phyloP scores from a whole-genome alignment of 2,888 invertebrate genomes.

The Drosophila recens region DNA sequence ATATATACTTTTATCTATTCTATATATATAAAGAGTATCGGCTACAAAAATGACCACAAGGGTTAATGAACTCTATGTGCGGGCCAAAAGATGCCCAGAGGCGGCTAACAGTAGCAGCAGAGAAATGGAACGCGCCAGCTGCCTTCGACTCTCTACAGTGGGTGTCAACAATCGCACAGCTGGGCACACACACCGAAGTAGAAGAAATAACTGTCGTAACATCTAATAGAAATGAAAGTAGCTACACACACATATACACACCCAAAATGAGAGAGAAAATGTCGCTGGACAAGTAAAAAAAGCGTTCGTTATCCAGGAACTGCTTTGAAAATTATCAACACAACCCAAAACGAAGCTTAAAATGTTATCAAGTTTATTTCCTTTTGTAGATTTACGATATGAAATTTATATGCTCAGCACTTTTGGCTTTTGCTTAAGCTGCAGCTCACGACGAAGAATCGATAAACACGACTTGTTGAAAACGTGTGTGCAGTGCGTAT shows the following conservation, averaged over 20 bases:
- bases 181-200: slow-evolving; percentile 62
- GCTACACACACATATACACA: slow-evolving; percentile 33
- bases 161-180: slow-evolving; percentile 79
- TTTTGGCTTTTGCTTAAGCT: slow-evolving; percentile 40
- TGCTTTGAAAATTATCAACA: slow-evolving; percentile 60
- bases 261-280: slow-evolving; percentile 18
- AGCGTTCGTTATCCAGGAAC: slow-evolving; percentile 23
- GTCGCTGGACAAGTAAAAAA: slow-evolving; percentile 54
- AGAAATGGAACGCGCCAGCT: slow-evolving; percentile 67
- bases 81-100: slow-evolving; percentile 45
- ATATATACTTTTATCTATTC: slow-evolving; percentile 29
- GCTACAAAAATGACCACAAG: slow-evolving; percentile 53
- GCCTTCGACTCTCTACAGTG: slow-evolving; percentile 64
- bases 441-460: slow-evolving; percentile 38
- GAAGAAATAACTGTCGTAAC: slow-evolving; percentile 55
- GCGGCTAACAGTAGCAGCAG: slow-evolving; percentile 51
- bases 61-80: slow-evolving; percentile 69
- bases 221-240: slow-evolving; percentile 53
- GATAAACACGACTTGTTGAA: slow-evolving; percentile 62
- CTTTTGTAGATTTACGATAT: slow-evolving; percentile 33
- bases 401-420: slow-evolving; percentile 45
- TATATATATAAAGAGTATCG: slow-evolving; percentile 22
- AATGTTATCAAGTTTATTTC: slow-evolving; percentile 54
- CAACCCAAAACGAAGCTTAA: slow-evolving; percentile 39
- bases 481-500: slow-evolving; percentile 63